Evolutionary conservation across 2,888 invertebrate genomes (phyloP).

Genomic region (Cheilosia vernalis): DNA sequence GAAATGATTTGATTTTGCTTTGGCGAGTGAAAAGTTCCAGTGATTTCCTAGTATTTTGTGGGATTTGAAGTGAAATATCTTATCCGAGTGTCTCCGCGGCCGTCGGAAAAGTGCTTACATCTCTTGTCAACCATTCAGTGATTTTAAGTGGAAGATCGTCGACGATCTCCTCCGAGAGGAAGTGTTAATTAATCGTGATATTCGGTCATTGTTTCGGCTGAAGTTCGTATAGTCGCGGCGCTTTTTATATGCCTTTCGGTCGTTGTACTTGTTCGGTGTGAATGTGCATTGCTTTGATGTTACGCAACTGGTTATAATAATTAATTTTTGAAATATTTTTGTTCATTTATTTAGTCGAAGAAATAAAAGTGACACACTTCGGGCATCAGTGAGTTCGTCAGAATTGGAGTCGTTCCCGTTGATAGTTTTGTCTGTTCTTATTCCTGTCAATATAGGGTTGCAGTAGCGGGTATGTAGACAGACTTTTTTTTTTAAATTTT

Average conservation of each 20-base stretch:
- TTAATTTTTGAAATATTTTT: slow-evolving; percentile 15
- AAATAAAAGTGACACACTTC: slow-evolving; percentile 10
- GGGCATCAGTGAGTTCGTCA: background rate
- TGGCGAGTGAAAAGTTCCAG: slow-evolving; percentile 1
- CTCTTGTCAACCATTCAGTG: slow-evolving; percentile 23
- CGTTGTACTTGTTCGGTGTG: slow-evolving; percentile 5
- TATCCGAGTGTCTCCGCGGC: slow-evolving; percentile 1
- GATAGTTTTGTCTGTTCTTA: background rate
- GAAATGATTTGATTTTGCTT: background rate
- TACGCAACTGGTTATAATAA: slow-evolving; percentile 24
- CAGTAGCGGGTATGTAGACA: slow-evolving; percentile 35
- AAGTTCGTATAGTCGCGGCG: background rate
- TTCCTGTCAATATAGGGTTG: background rate
- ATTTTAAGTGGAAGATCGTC: slow-evolving; percentile 48
- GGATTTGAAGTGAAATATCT: slow-evolving; percentile 24
- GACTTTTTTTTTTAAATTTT: background rate
- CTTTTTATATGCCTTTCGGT: slow-evolving; percentile 5
- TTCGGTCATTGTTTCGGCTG: slow-evolving; percentile 46
- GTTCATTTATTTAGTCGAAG: background rate
- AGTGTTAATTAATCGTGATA: slow-evolving; percentile 69
- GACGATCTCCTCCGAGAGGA: slow-evolving; percentile 41
- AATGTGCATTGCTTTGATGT: slow-evolving; percentile 13
- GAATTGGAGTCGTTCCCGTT: background rate
- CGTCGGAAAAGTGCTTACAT: slow-evolving; percentile 11
- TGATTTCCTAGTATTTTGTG: slow-evolving; percentile 17